Evolutionary conservation across 2,797 vertebrate genomes (phyloP), one percentile per base, ranked within the genome.

Genomic region (Sebastes steindachneri): DNA sequence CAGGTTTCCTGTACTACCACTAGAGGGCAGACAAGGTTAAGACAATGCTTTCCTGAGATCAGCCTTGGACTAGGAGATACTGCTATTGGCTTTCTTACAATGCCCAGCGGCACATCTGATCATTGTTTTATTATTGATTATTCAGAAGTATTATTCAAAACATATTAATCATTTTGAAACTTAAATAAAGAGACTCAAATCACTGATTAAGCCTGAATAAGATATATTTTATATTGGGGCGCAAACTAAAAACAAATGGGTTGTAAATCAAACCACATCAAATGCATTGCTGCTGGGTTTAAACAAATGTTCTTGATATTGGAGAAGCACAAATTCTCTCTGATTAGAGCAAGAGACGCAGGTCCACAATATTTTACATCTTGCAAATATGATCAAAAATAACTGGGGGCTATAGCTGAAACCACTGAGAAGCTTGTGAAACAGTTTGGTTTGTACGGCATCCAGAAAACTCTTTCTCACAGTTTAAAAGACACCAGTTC

Each of bases 11-110:
- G 7, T 7, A 17, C 17, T 4, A 48, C 88, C 94, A 91, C 91
- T 64, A 93, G 93, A 88, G 80, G 94, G 89, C 79, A 87, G 77
- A 67, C 51, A 75, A 23, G 7, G 19, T 6, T 59, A 65, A 77
- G 45, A 58, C 9, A 78, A 76, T 7, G 5, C n/a, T 69, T 54
- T 74, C 1, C 37, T 41, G 2, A 54, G 14, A 11, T 75, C 21
- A 59, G 37, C 1, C 0, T 12, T 14, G 2, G 12, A 31, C 2
- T 60, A 4, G 10, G 5, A 33, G 53, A 63, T 3, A 11, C 1
- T 69, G 5, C 10, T 15, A 4, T 1, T 33, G 5, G n/a, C 54
- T 3, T 37, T 23, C 12, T 41, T 55, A 17, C 1, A 65, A 19
- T 48, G 12, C 7, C 28, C 1, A 53, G 10, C 2, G 11, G 10